phyloP scores from a whole-genome alignment of 2,888 invertebrate species.

The Sphecodes monilicornis region DNA sequence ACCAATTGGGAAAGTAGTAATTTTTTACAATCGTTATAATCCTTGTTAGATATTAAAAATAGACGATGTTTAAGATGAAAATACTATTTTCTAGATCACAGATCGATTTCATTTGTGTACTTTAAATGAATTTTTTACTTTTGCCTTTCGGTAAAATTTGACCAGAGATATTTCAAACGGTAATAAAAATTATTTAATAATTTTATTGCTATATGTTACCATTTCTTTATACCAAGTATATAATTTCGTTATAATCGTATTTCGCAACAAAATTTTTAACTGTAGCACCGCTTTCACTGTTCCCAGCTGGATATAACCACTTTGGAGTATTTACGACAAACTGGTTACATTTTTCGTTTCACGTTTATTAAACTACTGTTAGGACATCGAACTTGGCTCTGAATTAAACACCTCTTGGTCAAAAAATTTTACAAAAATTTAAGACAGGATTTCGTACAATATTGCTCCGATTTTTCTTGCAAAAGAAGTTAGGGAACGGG shows the following conservation, averaged over 20 bases:
- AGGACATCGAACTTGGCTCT: neutral
- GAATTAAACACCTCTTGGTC: neutral
- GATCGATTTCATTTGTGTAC: too few species aligned
- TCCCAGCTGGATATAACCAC: constrained; percentile 3
- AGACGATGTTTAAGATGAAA: too few species aligned
- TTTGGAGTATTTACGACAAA: neutral
- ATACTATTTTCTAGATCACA: too few species aligned
- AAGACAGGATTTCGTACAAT: neutral
- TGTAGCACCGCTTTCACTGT: neutral
- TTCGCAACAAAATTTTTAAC: neutral
- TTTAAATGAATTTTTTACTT: too few species aligned
- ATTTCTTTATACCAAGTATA: neutral
- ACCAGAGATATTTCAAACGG: too few species aligned
- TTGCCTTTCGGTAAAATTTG: too few species aligned
- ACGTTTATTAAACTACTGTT: neutral
- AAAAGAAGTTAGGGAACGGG: neutral
- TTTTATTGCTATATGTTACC: neutral
- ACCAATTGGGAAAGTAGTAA: too few species aligned
- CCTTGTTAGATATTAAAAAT: too few species aligned
- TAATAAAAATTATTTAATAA: neutral
- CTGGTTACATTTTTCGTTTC: constrained; percentile 1
- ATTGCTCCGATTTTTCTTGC: neutral
- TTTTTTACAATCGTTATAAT: too few species aligned
- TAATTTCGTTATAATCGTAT: neutral
- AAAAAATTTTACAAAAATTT: neutral